phyloP scores from a whole-genome alignment of 2,888 invertebrate species.

The Lasioglossum calceatum region DNA sequence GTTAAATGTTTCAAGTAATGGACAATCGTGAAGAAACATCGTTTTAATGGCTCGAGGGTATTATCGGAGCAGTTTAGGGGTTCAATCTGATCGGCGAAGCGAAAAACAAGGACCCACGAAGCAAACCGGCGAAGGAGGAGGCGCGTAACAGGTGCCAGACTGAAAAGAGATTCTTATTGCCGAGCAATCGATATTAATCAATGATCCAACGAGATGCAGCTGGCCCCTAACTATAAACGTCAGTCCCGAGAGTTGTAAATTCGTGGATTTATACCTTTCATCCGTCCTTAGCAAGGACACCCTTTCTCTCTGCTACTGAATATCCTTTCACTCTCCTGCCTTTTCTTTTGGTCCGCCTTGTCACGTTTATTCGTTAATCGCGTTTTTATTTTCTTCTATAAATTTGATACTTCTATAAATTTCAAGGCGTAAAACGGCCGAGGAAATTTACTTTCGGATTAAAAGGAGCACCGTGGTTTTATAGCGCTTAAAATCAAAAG shows the following conservation, averaged over 20 bases:
- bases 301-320: slow-evolving; percentile 44
- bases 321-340: slow-evolving; percentile 24
- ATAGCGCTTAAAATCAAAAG: not conserved
- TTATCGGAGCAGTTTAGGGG: slow-evolving; percentile 29
- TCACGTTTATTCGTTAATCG: slow-evolving; percentile 34
- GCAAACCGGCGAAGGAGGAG: not conserved
- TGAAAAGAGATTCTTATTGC: slow-evolving; percentile 59
- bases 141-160: slow-evolving; percentile 64
- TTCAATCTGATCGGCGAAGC: slow-evolving; percentile 14
- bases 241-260: slow-evolving; percentile 72
- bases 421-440: not conserved
- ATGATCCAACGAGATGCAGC: slow-evolving; percentile 70
- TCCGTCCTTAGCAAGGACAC: slow-evolving; percentile 53
- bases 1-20: slow-evolving; percentile 36
- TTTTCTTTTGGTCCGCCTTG: slow-evolving; percentile 10
- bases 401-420: not conserved
- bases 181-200: slow-evolving; percentile 72
- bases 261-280: slow-evolving; percentile 71
- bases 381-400: not conserved
- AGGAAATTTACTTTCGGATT: not conserved
- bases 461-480: not conserved
- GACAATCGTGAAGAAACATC: slow-evolving; percentile 12
- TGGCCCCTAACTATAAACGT: slow-evolving; percentile 71
- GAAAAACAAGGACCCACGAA: slow-evolving; percentile 20
- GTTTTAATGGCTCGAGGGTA: slow-evolving; percentile 18